Percentiles rank a stretch among this genome's conserved stretches.
These are phyloP conservation scores for Machaerirhynchus nigripectus DNA, from an alignment of 2,113 vertebrate genomes.

Conservation along the genomic window DNA sequence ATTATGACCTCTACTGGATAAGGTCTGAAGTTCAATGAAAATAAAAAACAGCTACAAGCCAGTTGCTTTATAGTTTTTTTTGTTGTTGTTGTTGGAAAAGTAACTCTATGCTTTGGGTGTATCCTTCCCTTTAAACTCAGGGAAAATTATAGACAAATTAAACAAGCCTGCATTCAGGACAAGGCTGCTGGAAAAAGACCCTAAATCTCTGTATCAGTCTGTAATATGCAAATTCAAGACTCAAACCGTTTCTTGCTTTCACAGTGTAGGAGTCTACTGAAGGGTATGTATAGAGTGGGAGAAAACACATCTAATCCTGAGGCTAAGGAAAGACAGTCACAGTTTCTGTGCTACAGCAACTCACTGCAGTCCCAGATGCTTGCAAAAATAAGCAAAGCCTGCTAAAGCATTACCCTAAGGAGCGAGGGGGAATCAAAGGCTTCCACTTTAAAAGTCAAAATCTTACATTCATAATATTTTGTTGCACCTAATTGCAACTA, in stretches of 20 bases:
- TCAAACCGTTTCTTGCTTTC: neutral
- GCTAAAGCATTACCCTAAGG: neutral
- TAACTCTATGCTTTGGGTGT: neutral
- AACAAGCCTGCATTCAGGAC: neutral
- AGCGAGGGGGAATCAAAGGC: neutral
- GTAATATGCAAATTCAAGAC: neutral
- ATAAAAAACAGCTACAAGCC: neutral
- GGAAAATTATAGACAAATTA: neutral
- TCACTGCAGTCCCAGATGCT: neutral
- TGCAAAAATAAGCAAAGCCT: neutral
- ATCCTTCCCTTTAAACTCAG: neutral
- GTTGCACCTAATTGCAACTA: neutral
- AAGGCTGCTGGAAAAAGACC: neutral
- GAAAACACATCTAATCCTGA: conserved; percentile 21
- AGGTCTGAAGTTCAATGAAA: neutral
- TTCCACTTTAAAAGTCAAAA: conserved; percentile 14
- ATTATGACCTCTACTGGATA: neutral
- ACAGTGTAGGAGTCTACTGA: neutral
- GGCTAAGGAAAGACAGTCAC: neutral
- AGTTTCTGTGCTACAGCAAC: neutral
- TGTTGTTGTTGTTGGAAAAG: neutral
- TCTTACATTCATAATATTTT: neutral
- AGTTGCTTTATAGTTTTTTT: neutral
- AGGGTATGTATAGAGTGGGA: neutral
- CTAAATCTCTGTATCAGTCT: neutral